These are phyloP conservation scores for Amaurobius ferox DNA, from an alignment of 2,888 invertebrate species.

Conservation along the genomic window DNA sequence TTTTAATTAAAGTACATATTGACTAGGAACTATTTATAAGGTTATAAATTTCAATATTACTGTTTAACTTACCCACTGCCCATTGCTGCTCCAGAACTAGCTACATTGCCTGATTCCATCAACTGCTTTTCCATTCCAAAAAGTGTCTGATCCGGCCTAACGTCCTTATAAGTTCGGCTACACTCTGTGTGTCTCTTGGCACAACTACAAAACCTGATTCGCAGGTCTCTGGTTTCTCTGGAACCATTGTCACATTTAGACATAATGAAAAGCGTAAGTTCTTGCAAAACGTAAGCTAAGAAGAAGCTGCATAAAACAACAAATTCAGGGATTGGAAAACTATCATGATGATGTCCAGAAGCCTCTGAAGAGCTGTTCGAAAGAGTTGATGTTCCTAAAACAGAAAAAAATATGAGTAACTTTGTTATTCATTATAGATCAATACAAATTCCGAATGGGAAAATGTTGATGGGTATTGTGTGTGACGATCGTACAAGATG, in stretches of 20 bases:
- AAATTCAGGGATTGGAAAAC: constrained; percentile 84
- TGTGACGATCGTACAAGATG: no score
- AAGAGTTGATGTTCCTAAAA: no score
- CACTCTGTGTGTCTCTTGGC: constrained; percentile 59
- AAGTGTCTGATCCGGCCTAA: constrained; percentile 33
- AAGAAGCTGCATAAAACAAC: constrained; percentile 87
- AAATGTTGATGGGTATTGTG: no score
- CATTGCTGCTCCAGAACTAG: neutral
- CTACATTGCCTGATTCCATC: neutral
- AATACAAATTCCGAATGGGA: no score
- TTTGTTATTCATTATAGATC: no score
- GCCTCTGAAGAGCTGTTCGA: neutral
- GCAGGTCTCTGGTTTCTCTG: neutral
- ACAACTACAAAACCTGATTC: constrained; percentile 35
- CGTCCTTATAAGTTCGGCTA: constrained; percentile 55
- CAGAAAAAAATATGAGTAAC: no score
- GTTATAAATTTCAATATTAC: no score
- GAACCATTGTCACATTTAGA: neutral
- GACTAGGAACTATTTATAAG: no score
- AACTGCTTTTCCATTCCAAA: constrained; percentile 33
- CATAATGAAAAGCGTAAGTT: constrained; percentile 76
- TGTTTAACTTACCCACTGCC: no score
- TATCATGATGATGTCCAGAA: constrained; percentile 17
- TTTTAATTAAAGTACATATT: no score
- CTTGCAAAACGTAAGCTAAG: constrained; percentile 87